These are phyloP conservation scores for Hybos culiciformis DNA, from an alignment of 2,888 invertebrate genomes.

Conservation along the genomic window DNA sequence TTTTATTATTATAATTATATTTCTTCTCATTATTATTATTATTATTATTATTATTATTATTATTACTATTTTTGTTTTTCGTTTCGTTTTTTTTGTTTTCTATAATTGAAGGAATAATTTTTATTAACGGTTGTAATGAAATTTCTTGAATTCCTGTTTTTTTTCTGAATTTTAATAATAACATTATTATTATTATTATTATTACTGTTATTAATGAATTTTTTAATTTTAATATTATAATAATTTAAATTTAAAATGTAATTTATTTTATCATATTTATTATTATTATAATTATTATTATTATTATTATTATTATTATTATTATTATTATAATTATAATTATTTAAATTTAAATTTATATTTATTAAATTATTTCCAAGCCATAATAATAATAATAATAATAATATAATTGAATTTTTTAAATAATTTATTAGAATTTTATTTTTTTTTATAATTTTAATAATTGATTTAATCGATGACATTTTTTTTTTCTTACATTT, in stretches of 20 bases:
- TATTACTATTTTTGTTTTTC: neutral
- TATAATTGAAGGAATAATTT: no score
- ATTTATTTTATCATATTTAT: neutral
- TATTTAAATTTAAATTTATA: neutral
- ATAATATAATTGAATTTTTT: neutral
- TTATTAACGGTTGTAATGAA: no score
- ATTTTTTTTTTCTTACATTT: neutral
- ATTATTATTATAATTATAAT: slow-evolving; percentile 1
- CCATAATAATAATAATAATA: neutral
- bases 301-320: slow-evolving; percentile 1
- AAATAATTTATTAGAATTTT: neutral
- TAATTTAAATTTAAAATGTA: neutral
- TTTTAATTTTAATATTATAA: neutral
- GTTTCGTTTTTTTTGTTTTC: neutral
- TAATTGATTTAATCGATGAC: neutral
- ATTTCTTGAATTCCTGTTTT: neutral
- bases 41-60: neutral
- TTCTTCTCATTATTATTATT: neutral
- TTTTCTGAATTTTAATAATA: neutral
- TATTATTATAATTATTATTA: neutral
- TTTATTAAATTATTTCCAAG: neutral
- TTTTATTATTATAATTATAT: neutral
- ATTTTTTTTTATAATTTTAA: neutral
- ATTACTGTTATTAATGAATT: neutral
- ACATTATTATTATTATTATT: neutral